phyloP scores from a whole-genome alignment of 1,140 invertebrate genomes.

The Caenorhabditis briggsae region DNA sequence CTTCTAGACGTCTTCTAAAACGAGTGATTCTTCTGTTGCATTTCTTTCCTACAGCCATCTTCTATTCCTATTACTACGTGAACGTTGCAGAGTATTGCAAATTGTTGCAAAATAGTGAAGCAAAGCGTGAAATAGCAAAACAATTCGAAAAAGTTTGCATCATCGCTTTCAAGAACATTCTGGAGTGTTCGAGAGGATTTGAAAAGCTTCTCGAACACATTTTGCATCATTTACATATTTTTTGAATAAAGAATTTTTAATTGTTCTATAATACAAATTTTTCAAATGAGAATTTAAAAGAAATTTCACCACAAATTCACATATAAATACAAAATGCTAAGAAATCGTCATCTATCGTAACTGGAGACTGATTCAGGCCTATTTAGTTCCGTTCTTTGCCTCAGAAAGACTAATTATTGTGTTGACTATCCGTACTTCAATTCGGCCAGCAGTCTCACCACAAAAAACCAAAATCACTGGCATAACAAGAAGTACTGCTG shows the following conservation, averaged over 20 bases:
- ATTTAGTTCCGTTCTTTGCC: conserved; percentile 14
- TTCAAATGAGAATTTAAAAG: no score
- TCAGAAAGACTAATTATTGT: conserved; percentile 13
- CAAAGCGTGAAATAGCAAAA: background rate
- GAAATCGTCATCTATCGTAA: background rate
- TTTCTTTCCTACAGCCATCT: conserved; percentile 19
- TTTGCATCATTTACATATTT: background rate
- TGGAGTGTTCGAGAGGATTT: background rate
- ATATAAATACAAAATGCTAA: no score
- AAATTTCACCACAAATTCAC: no score
- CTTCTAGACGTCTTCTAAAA: conserved; percentile 11
- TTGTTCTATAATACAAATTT: no score
- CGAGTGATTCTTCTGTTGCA: background rate
- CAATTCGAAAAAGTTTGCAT: background rate
- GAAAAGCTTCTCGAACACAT: background rate
- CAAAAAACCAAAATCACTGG: background rate
- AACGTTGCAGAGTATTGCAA: conserved; percentile 13
- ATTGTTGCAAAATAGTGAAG: background rate
- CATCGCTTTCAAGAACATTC: background rate
- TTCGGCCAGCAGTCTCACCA: background rate
- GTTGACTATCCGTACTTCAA: conserved; percentile 11
- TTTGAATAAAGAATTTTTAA: no score
- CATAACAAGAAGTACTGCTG: conserved; percentile 10
- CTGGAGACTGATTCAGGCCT: background rate
- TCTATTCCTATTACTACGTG: background rate